These are phyloP conservation scores for Melanerpes aurifrons DNA, from an alignment of 2,113 vertebrate genomes.

Conservation along the genomic window DNA sequence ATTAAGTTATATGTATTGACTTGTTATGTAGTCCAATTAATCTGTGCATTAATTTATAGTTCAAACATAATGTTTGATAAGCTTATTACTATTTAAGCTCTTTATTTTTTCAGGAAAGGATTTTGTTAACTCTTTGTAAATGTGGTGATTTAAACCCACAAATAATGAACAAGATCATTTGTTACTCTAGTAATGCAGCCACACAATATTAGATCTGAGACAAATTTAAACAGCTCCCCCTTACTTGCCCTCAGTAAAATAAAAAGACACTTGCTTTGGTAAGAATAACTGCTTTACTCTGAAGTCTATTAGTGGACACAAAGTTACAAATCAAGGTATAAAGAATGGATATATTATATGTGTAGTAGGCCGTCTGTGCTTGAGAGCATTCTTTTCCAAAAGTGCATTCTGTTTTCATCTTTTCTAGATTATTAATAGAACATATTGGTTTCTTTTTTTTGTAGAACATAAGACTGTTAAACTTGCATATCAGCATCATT, in stretches of 20 bases:
- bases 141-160: background rate
- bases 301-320: background rate
- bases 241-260: background rate
- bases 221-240: background rate
- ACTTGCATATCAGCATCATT: background rate
- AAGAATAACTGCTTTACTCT: background rate
- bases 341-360: background rate
- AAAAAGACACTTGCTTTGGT: background rate
- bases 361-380: background rate
- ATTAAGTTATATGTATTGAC: background rate
- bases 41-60: background rate
- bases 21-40: background rate
- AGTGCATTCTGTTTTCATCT: background rate
- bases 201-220: background rate
- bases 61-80: background rate
- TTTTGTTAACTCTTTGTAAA: background rate
- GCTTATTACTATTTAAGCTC: background rate
- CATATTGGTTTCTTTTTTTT: constrained; percentile 1
- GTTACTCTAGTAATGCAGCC: background rate
- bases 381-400: background rate
- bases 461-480: constrained; percentile 53
- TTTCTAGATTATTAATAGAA: background rate
- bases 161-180: background rate
- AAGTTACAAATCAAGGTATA: background rate
- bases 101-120: background rate